Conservation (phyloP, 1,140 invertebrate genomes). For the Agrilus planipennis region DNA sequence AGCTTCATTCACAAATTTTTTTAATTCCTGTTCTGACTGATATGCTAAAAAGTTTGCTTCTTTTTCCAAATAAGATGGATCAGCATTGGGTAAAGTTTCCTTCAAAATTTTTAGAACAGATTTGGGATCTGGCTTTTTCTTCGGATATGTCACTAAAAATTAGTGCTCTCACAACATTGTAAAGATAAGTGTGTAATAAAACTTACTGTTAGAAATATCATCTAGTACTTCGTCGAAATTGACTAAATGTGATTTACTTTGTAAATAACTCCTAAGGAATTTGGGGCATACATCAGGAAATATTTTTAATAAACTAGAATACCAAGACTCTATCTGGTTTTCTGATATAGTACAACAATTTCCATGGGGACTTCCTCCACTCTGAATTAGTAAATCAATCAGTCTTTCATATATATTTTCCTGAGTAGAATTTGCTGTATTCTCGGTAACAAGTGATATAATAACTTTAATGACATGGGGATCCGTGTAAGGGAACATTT, state of each 20-base stretch:
- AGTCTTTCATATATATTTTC: no score
- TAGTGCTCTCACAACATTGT: neutral
- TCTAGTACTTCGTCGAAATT: neutral
- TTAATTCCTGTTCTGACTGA: conserved; percentile 18
- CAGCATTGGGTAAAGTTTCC: conserved; percentile 37
- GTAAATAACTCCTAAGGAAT: neutral
- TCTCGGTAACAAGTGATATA: no score
- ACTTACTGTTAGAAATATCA: neutral
- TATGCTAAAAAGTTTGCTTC: conserved; percentile 22
- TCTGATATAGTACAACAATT: no score
- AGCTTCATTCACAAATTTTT: conserved; percentile 30
- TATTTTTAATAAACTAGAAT: neutral
- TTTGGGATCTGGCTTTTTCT: neutral
- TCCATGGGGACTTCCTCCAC: no score
- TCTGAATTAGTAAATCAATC: no score
- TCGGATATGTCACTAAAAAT: conserved; percentile 1
- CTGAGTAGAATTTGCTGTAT: no score
- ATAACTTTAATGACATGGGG: no score
- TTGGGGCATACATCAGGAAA: conserved; percentile 3
- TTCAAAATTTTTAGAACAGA: conserved; percentile 24
- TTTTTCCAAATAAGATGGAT: conserved; percentile 40
- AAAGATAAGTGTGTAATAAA: neutral
- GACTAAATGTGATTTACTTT: neutral
- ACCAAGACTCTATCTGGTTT: no score
- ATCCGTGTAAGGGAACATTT: no score